Evolutionary conservation across 2,113 vertebrate species (phyloP).

Genomic region (Chaenocephalus aceratus): DNA sequence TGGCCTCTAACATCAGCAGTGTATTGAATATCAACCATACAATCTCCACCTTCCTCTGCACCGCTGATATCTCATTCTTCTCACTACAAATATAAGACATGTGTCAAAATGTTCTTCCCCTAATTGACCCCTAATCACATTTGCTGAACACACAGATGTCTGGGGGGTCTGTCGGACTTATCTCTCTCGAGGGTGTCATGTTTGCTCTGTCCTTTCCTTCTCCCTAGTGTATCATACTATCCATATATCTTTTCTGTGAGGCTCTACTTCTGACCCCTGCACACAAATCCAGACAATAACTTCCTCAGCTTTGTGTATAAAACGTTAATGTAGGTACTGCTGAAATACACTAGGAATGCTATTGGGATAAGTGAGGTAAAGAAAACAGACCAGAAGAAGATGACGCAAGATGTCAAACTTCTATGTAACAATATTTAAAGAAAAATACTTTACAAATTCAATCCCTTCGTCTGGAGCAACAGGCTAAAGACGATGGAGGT

Average conservation of each 20-base stretch:
- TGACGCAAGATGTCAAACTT: conserved; percentile 2
- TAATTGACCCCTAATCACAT: conserved; percentile 79
- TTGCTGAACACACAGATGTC: conserved; percentile 76
- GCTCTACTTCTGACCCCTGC: conserved; percentile 9
- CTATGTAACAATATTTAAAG: conserved; percentile 15
- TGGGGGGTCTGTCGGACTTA: conserved; percentile 58
- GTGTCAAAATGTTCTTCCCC: conserved; percentile 78
- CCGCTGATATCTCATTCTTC: conserved; percentile 57
- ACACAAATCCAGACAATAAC: not conserved
- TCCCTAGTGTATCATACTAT: conserved; percentile 17
- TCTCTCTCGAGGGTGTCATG: conserved; percentile 69
- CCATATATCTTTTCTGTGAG: not conserved
- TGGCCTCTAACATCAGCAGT: conserved; percentile 37
- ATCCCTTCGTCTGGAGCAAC: conserved; percentile 5
- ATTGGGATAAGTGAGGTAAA: conserved; percentile 9
- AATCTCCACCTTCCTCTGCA: conserved; percentile 39
- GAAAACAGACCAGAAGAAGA: not conserved
- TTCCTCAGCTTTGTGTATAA: not conserved
- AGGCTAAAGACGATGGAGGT: conserved; percentile 40
- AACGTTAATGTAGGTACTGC: not conserved
- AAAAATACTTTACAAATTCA: conserved; percentile 7
- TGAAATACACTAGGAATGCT: not conserved
- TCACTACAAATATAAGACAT: conserved; percentile 76
- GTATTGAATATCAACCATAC: conserved; percentile 52
- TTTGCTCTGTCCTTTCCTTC: conserved; percentile 51